phyloP scores from a whole-genome alignment of 2,797 vertebrate species.

The Cirrhinus mrigala region DNA sequence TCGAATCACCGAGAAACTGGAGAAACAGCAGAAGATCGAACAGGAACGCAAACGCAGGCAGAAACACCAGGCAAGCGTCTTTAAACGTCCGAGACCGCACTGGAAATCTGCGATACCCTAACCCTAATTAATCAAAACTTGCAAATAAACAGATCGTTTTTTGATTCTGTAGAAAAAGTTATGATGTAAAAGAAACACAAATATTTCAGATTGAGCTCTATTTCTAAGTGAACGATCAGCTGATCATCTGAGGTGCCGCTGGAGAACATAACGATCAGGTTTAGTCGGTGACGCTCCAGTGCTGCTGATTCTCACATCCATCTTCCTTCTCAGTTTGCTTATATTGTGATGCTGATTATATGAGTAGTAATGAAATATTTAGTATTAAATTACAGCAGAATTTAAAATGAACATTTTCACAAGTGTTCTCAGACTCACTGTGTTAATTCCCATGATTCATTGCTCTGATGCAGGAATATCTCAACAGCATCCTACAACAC shows the following conservation, averaged over 20 bases:
- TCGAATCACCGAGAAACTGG: constrained; percentile 89
- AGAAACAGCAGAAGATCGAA: constrained; percentile 92
- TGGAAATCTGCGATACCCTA: not conserved
- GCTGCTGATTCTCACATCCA: not conserved
- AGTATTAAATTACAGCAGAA: not conserved
- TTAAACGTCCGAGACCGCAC: not conserved
- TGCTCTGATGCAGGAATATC: constrained; percentile 81
- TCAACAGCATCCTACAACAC: constrained; percentile 89
- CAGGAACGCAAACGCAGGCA: constrained; percentile 88
- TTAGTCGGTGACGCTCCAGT: not conserved
- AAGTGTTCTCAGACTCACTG: not conserved
- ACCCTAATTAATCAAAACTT: not conserved
- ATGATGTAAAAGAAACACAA: not conserved
- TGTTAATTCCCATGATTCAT: not conserved
- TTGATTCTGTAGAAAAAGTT: not conserved
- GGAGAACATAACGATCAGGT: not conserved
- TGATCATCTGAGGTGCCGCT: not conserved
- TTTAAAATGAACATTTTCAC: not conserved
- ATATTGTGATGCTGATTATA: not conserved
- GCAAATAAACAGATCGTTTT: not conserved
- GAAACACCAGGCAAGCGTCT: constrained; percentile 84
- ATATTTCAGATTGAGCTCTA: not conserved
- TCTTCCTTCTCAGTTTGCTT: not conserved
- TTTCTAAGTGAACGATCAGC: not conserved
- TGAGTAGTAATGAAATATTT: not conserved